Base-by-base conservation (phyloP, 2,888 invertebrate species). In the Nasonovia ribisnigri region DNA sequence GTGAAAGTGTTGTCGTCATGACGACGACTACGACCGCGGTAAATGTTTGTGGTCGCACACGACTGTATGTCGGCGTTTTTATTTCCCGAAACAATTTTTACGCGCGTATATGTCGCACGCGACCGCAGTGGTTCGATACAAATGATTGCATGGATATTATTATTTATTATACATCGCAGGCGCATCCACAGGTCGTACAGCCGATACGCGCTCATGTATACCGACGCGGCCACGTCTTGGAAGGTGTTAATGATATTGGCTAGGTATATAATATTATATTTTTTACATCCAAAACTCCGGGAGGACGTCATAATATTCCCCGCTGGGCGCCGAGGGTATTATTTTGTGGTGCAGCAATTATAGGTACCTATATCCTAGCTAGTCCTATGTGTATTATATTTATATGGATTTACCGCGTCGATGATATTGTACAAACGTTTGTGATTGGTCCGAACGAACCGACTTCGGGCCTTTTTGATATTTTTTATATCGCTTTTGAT, bases 1-100 rank as follows among this genome's bases (percentile, higher is more conserved):
- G 92, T 92, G 92, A 92, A 92, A 92, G 92, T 87, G 87, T 60
- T 16, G 91, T 91, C 36, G 92, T 43, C 92, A 87, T 92, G 86
- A 36, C 87, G 87, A 92, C 92, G 43, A 24, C 54, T 20, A 13
- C 42, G 51, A 51, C 77, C 46, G 29, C 42, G 54, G 29, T n/a
- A 13, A n/a, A 29, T n/a, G 48, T 84, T 77, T 84, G 46, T 46
- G 46, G 86, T 43, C 46, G 46, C 86, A 29, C 86, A 46, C 29
- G 86, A 43, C 86, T 86, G 43, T 86, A 36, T 36, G 51, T 48
- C 51, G 36, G n/a, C 36, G n/a, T 77, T 77, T 48, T 77, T 2
- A 20, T 77, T 77, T 36, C 77, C 36, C 36, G 8, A 36, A 36
- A 77, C 77, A 20, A 77, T 77, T 36, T 77, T 77, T 8, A 51